phyloP scores from a whole-genome alignment of 2,888 invertebrate genomes.

The Onchidella celtica region DNA sequence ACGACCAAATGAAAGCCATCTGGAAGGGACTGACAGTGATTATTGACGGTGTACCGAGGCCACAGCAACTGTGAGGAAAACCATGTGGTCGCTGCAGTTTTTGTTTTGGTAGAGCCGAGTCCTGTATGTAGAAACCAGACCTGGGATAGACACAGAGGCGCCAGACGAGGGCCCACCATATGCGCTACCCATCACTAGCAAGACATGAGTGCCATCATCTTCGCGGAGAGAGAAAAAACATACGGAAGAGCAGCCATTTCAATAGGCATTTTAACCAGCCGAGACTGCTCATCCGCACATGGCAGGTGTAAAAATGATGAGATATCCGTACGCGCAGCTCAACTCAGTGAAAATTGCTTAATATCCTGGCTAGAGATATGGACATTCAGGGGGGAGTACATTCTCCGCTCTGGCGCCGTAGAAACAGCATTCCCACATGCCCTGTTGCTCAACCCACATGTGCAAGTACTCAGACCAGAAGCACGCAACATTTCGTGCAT shows the following conservation, averaged over 20 bases:
- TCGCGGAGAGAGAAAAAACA: background rate
- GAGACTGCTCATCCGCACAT: no score
- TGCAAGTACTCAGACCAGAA: slow-evolving; percentile 1
- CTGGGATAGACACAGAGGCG: slow-evolving; percentile 22
- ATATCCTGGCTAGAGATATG: background rate
- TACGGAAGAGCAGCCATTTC: background rate
- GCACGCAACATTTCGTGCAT: slow-evolving; percentile 1
- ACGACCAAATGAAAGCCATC: background rate
- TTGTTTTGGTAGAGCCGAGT: background rate
- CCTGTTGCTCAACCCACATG: background rate
- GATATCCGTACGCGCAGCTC: no score
- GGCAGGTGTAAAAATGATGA: no score
- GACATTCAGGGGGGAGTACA: background rate
- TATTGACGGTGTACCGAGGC: slow-evolving; percentile 24
- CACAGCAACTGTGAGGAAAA: slow-evolving; percentile 15
- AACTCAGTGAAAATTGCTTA: no score
- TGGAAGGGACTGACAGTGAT: background rate
- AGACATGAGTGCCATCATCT: background rate
- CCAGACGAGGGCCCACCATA: slow-evolving; percentile 18
- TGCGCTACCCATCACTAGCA: background rate
- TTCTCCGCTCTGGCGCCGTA: background rate
- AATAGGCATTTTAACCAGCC: no score
- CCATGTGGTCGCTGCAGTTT: background rate
- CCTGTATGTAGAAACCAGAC: slow-evolving; percentile 33
- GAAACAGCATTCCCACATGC: slow-evolving; percentile 22